These are phyloP conservation scores for Microchrysa polita DNA, from an alignment of 2,888 invertebrate genomes.

Conservation along the genomic window DNA sequence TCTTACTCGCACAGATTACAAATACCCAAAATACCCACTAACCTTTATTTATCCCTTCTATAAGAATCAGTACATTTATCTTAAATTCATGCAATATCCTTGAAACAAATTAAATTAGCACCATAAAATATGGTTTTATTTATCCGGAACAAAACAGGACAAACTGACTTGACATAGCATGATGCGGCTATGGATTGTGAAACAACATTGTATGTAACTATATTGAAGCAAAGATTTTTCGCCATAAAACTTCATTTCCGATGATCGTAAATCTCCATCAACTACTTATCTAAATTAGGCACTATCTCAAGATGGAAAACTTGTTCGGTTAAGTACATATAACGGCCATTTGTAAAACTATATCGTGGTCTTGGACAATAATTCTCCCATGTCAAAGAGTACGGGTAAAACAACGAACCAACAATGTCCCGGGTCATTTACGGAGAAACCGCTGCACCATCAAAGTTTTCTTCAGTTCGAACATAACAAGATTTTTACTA, in stretches of 20 bases:
- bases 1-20: too few species aligned
- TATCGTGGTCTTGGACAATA: background rate
- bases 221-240: background rate
- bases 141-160: too few species aligned
- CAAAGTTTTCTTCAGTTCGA: background rate
- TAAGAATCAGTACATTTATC: too few species aligned
- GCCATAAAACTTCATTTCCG: conserved; percentile 27
- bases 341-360: background rate
- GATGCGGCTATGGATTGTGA: too few species aligned
- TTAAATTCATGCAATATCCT: too few species aligned
- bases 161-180: too few species aligned
- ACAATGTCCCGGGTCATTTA: background rate
- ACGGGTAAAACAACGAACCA: background rate
- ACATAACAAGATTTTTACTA: conserved; percentile 24
- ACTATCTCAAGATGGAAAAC: background rate
- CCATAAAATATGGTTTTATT: too few species aligned
- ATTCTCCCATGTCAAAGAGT: background rate
- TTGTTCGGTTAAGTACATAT: background rate
- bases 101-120: too few species aligned
- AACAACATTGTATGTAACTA: too few species aligned
- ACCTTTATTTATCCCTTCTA: too few species aligned
- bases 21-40: too few species aligned
- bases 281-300: conserved; percentile 25
- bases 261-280: conserved; percentile 34
- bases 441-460: background rate